Conservation (phyloP, 2,113 vertebrate genomes). For the human (Homo sapiens) region DNA sequence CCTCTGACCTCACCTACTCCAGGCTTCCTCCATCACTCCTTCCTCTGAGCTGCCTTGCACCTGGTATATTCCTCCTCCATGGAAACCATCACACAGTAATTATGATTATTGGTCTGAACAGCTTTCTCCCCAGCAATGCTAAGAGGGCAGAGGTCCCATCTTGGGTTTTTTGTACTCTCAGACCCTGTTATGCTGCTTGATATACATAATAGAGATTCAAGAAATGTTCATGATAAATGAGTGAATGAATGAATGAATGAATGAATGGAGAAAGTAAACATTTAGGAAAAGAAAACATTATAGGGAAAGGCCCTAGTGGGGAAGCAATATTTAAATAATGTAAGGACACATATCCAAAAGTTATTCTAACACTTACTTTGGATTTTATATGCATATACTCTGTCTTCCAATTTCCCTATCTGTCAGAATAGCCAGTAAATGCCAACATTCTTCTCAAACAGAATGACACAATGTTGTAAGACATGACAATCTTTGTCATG, state of each 20-base stretch:
- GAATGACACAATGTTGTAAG: neutral
- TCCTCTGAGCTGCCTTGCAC: neutral
- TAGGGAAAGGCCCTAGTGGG: neutral
- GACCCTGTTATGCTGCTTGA: neutral
- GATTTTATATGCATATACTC: neutral
- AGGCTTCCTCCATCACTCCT: neutral
- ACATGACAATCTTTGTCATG: too few relatives aligned
- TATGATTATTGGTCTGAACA: neutral
- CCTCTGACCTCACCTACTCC: neutral
- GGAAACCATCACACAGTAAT: neutral
- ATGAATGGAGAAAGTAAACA: neutral
- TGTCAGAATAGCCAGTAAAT: neutral
- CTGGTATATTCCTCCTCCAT: neutral
- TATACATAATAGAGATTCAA: neutral
- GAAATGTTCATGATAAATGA: neutral
- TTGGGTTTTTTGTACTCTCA: neutral
- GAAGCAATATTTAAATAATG: neutral
- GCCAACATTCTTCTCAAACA: neutral
- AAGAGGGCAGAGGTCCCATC: neutral
- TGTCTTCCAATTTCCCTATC: neutral
- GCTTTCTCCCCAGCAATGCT: neutral
- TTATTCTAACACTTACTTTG: neutral
- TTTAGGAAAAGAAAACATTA: neutral
- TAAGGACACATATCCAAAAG: neutral
- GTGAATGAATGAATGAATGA: neutral